A percentile compares a stretch with the other conserved stretches of the same genome.
These are phyloP conservation scores for Drosophila vallismaia DNA, from an alignment of 2,888 invertebrate species.

Conservation along the genomic window DNA sequence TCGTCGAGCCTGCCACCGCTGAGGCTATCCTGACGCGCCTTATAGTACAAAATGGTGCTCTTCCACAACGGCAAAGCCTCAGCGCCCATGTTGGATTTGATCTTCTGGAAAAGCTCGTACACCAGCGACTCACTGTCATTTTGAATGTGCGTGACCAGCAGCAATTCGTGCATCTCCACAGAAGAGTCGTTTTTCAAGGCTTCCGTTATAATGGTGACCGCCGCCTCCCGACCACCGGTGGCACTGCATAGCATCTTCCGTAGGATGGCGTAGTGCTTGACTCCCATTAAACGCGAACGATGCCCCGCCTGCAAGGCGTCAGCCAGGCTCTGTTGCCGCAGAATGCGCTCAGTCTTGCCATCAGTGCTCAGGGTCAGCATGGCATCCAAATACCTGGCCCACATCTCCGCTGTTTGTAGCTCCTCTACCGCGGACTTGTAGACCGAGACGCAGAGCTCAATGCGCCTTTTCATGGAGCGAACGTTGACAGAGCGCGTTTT, in stretches of 20 bases:
- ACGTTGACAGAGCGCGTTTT: conserved; percentile 24
- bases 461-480: conserved; percentile 82
- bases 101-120: conserved; percentile 81
- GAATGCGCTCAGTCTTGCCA: conserved; percentile 83
- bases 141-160: conserved; percentile 84
- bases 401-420: conserved; percentile 85
- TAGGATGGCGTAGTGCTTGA: conserved; percentile 84
- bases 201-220: conserved; percentile 77
- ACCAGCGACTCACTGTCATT: conserved; percentile 83
- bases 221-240: conserved; percentile 50
- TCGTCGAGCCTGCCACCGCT: conserved; percentile 64
- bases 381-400: conserved; percentile 86
- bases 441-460: conserved; percentile 84
- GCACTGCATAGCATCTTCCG: conserved; percentile 61
- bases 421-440: conserved; percentile 85
- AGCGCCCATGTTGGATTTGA: conserved; percentile 59
- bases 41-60: conserved; percentile 75
- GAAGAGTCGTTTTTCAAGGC: conserved; percentile 84
- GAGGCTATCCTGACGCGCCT: conserved; percentile 66
- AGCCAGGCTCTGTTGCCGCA: conserved; percentile 85
- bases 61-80: conserved; percentile 74
- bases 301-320: conserved; percentile 85
- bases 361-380: conserved; percentile 85
- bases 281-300: conserved; percentile 84
- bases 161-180: conserved; percentile 84